Evolutionary conservation across 2,113 vertebrate genomes (phyloP), one percentile per base, ranked within the genome.

Genomic region (Opisthocomus hoazin): DNA sequence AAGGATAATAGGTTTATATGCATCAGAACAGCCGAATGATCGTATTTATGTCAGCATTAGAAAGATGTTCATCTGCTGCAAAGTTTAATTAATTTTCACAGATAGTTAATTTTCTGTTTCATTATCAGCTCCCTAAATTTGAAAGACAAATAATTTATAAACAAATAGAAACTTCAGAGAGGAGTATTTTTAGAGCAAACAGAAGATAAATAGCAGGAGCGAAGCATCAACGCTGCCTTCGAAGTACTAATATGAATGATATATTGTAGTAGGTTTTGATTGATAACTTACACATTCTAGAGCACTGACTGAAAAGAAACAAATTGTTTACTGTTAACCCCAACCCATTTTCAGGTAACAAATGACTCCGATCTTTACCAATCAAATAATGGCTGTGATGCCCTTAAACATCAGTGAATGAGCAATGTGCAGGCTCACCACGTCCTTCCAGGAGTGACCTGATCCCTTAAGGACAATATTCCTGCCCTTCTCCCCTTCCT

Each of bases 131-230:
- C 91, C 95, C 82, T 77, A 97, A 97, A 97, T 97, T 96, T 93
- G 95, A 98, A 97, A 98, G 88, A 97, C 97, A 98, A 97, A 98
- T 97, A 97, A 96, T 97, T 95, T 97, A 96, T 90, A 97, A 96
- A 98, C 95, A 97, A 97, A 97, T 89, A 98, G 94, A 97, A 96
- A 96, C 77, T 95, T 96, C 81, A 88, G 96, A 95, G 93, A 87
- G 41, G 77, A 92, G 43, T 97, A 97, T 95, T 97, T 98, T 96
- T 96, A 96, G 95, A 94, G 96, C 87, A 97, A 94, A 91, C 48
- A 65, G 61, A 95, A 98, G 97, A 98, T 88, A 96, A 97, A 97
- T 92, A 92, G 94, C 96, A 94, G 87, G 90, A 95, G 48, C 13
- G 76, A 87, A 64, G 82, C 54, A 85, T 92, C 95, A 78, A 92